A percentile compares a stretch with the other conserved stretches of the same genome.
Evolutionary conservation across 2,888 invertebrate genomes (phyloP).

Genomic region (Keiferia lycopersicella): DNA sequence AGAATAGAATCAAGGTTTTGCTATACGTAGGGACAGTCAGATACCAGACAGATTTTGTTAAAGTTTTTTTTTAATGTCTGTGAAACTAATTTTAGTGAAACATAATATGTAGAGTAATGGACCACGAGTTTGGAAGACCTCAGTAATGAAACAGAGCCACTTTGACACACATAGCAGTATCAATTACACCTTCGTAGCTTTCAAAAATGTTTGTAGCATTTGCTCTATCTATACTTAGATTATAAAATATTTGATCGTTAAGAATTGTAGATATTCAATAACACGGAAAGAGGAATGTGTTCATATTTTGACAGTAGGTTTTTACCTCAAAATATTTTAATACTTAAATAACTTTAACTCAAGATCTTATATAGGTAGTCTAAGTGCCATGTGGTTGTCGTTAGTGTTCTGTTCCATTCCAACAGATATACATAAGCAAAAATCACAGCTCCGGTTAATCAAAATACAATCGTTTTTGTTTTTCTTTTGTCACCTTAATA

Average conservation of each 20-base stretch:
- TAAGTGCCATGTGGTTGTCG: background rate
- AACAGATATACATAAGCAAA: conserved; percentile 71
- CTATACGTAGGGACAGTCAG: background rate
- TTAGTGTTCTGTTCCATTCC: conserved; percentile 35
- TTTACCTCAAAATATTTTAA: conserved; percentile 2
- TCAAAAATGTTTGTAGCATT: background rate
- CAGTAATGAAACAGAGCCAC: conserved; percentile 45
- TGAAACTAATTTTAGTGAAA: background rate
- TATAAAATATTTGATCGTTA: background rate
- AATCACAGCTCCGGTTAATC: conserved; percentile 81
- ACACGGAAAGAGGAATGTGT: too few relatives aligned
- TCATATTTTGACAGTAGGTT: background rate
- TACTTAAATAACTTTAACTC: background rate
- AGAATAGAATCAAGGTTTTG: background rate
- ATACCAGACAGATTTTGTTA: background rate
- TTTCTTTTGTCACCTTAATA: conserved; percentile 66
- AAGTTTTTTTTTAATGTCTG: background rate
- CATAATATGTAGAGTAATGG: background rate
- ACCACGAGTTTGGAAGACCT: conserved; percentile 49
- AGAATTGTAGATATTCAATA: background rate
- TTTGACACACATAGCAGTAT: conserved; percentile 8
- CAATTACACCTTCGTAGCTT: background rate
- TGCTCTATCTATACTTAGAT: background rate
- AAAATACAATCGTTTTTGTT: conserved; percentile 75
- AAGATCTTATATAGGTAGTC: background rate